phyloP scores from a whole-genome alignment of 2,888 invertebrate species.

The Scelioninae gen. 2 region DNA sequence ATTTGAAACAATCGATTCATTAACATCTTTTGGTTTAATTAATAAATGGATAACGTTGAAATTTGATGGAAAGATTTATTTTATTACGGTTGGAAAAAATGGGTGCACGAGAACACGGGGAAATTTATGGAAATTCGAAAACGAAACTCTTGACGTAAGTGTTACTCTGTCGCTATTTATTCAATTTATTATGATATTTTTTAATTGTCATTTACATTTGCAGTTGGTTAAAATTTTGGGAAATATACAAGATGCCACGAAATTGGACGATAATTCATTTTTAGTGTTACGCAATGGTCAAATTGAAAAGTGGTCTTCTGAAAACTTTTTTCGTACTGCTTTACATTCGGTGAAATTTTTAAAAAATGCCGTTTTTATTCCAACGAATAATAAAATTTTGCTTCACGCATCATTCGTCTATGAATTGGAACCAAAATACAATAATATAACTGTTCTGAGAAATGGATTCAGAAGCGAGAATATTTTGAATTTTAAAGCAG shows the following conservation, averaged over 20 bases:
- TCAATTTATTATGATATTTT: too few relatives aligned
- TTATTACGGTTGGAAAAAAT: conserved; percentile 70
- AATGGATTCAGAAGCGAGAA: conserved; percentile 41
- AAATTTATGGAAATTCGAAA: conserved; percentile 75
- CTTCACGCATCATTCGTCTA: neutral
- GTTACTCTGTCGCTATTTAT: too few relatives aligned
- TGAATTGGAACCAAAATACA: conserved; percentile 11
- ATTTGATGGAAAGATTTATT: conserved; percentile 69
- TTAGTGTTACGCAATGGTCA: conserved; percentile 47
- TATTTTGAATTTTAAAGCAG: conserved; percentile 63
- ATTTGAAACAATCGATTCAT: conserved; percentile 65
- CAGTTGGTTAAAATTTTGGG: conserved; percentile 66
- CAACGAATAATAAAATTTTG: conserved; percentile 16
- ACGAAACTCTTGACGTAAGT: conserved; percentile 52
- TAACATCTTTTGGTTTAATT: conserved; percentile 76
- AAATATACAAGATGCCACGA: conserved; percentile 59
- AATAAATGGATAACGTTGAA: conserved; percentile 74
- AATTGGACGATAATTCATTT: conserved; percentile 61
- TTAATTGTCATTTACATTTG: conserved; percentile 4
- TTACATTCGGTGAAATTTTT: neutral
- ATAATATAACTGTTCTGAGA: neutral
- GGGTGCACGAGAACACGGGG: conserved; percentile 70
- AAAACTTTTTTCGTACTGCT: conserved; percentile 28
- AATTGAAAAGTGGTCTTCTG: conserved; percentile 59
- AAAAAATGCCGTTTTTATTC: conserved; percentile 6